Percentiles rank a stretch among this genome's conserved stretches.
These are phyloP conservation scores for Clusia tigrina DNA, from an alignment of 2,888 invertebrate species.

Conservation along the genomic window DNA sequence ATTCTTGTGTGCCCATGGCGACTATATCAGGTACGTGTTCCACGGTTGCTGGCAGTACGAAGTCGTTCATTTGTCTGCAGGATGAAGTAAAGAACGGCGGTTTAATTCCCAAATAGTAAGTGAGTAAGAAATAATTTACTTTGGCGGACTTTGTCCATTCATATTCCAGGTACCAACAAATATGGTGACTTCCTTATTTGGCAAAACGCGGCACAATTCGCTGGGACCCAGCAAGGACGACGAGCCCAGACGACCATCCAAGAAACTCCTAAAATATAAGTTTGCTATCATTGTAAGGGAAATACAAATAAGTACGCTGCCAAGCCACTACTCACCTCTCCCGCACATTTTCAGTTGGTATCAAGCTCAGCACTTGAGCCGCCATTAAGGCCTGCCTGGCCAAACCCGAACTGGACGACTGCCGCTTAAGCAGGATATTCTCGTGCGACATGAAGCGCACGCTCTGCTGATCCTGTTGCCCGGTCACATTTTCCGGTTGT, in stretches of 20 bases:
- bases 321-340: slow-evolving; percentile 71
- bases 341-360: slow-evolving; percentile 82
- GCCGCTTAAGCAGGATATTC: slow-evolving; percentile 55
- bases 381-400: slow-evolving; percentile 79
- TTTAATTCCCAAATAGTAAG: neutral
- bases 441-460: slow-evolving; percentile 61
- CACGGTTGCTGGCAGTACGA: slow-evolving; percentile 84
- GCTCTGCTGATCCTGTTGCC: slow-evolving; percentile 41
- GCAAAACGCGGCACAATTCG: slow-evolving; percentile 87
- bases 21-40: slow-evolving; percentile 90
- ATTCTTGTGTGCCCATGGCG: slow-evolving; percentile 93
- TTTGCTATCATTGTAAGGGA: neutral
- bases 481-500: slow-evolving; percentile 43
- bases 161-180: slow-evolving; percentile 97
- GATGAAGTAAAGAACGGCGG: slow-evolving; percentile 5
- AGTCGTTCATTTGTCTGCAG: slow-evolving; percentile 83
- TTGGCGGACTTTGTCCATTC: slow-evolving; percentile 88
- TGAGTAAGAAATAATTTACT: slow-evolving; percentile 68
- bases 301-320: neutral
- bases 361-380: slow-evolving; percentile 81
- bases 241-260: slow-evolving; percentile 81
- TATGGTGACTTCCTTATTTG: slow-evolving; percentile 83
- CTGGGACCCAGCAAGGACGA: slow-evolving; percentile 83
- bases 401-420: slow-evolving; percentile 52
- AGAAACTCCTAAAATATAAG: slow-evolving; percentile 70